A percentile compares a stretch with the other conserved stretches of the same genome.
These are phyloP conservation scores for Drosophila hawaiiensis DNA, from an alignment of 2,888 invertebrate species.

Conservation along the genomic window DNA sequence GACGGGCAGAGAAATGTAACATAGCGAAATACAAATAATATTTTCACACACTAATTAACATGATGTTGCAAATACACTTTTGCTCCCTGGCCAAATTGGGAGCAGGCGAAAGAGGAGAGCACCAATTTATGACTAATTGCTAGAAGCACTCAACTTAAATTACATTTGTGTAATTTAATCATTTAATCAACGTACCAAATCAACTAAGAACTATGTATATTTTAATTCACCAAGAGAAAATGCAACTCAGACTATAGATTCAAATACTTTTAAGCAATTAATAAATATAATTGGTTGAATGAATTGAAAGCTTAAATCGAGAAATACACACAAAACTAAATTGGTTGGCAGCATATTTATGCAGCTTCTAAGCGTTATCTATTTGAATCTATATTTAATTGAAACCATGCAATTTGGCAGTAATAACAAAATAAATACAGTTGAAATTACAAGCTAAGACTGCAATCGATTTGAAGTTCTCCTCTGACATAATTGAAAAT, in stretches of 20 bases:
- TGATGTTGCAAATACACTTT: constrained; percentile 9
- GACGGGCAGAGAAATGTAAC: constrained; percentile 15
- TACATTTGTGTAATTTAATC: constrained; percentile 7
- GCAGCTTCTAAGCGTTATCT: not conserved
- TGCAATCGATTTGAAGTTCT: not conserved
- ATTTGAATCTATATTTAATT: constrained; percentile 24
- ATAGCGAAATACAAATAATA: constrained; percentile 39
- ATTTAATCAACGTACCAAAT: constrained; percentile 2
- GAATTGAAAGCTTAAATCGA: not conserved
- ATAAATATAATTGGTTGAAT: constrained; percentile 1
- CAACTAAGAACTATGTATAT: not conserved
- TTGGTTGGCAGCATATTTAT: constrained; percentile 1
- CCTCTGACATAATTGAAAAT: not conserved
- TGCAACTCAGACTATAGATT: not conserved
- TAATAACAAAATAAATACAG: not conserved
- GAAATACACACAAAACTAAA: not conserved
- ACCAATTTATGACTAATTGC: constrained; percentile 2
- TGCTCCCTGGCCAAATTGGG: not conserved
- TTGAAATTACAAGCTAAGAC: not conserved
- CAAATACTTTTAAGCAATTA: not conserved
- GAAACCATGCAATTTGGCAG: not conserved
- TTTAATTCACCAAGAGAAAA: not conserved
- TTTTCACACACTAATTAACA: constrained; percentile 59
- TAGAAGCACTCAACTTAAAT: constrained; percentile 7
- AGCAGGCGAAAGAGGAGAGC: not conserved